Conservation (phyloP, 2,888 invertebrate genomes). For the Lycocerus yunnanus region DNA sequence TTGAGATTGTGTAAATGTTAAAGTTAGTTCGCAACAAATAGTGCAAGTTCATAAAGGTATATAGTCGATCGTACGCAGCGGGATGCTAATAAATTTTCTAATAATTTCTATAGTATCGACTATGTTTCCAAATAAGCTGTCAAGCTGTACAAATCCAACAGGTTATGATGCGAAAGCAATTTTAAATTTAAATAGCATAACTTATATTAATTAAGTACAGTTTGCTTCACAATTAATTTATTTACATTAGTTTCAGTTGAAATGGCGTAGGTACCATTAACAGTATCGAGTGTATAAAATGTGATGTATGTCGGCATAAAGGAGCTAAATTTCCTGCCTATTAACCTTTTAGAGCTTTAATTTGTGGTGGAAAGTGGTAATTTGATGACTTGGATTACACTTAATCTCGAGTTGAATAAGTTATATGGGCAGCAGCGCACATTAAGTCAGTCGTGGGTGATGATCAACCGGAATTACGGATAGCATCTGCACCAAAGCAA, state of each 20-base stretch:
- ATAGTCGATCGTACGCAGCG: not conserved
- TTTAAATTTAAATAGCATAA: not conserved
- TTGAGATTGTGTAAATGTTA: slow-evolving; percentile 15
- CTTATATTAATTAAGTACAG: not conserved
- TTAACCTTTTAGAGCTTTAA: slow-evolving; percentile 35
- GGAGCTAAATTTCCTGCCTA: slow-evolving; percentile 43
- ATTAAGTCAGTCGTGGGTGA: slow-evolving; percentile 27
- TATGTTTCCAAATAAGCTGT: not conserved
- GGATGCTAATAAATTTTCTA: not conserved
- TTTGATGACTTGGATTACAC: slow-evolving; percentile 24
- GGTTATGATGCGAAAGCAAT: not conserved
- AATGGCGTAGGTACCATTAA: not conserved
- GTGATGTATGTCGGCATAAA: slow-evolving; percentile 23
- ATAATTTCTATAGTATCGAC: not conserved
- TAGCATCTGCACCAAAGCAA: slow-evolving; percentile 16
- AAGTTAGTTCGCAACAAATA: not conserved
- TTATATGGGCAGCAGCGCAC: slow-evolving; percentile 17
- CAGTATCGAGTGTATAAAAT: slow-evolving; percentile 13
- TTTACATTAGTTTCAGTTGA: not conserved
- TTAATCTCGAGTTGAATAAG: slow-evolving; percentile 18
- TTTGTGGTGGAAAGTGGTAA: slow-evolving; percentile 28
- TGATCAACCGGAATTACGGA: slow-evolving; percentile 24
- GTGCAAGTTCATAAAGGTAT: not conserved
- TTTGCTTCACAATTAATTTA: not conserved
- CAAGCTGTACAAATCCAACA: not conserved